Evolutionary conservation across 2,113 vertebrate species (phyloP), one percentile per base, ranked within the genome.

Genomic region (Nothocercus nigrocapillus): DNA sequence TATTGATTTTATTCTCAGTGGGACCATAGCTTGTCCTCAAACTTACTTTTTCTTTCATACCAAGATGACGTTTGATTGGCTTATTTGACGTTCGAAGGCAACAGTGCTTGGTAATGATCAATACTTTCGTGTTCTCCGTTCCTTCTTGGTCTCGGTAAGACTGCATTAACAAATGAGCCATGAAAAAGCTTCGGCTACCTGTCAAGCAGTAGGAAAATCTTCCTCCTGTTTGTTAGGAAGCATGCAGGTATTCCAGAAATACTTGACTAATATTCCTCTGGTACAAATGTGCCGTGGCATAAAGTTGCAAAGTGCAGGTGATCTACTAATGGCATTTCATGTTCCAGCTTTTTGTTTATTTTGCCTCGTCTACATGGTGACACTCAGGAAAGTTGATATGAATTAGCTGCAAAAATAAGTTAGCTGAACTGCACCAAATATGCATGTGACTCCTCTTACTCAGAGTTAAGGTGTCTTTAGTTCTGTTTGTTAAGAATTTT

Each of bases 1-100:
- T 97, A 99, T 98, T 96, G 98, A 99, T 99, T 98, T 97, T 96
- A 95, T 96, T 96, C 96, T 95, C 96, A 92, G 85, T 85, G 96
- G 97, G 97, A 96, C 94, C 81, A 28, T 95, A 96, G 89, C 88
- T 88, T 97, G 94, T 97, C 91, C 94, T 98, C 96, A 96, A 97
- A 96, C 91, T 95, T 97, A 97, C 97, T 98, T 98, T 97, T 96
- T 97, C 97, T 96, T 96, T 96, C 70, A 81, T 96, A 89, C 72
- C 91, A 94, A 95, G 95, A 96, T 98, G 96, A 91, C 42, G 88
- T 98, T 98, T 98, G 96, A 98, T 98, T 97, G 95, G 94, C 96
- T 98, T 97, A 96, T 95, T 97, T 97, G 97, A 95, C 94, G 96
- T 96, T 82, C 95, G 87, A 95, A 84, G 78, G 87, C 78, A 94